Conservation (phyloP, 2,113 vertebrate species). For the Corythornis cristatus region DNA sequence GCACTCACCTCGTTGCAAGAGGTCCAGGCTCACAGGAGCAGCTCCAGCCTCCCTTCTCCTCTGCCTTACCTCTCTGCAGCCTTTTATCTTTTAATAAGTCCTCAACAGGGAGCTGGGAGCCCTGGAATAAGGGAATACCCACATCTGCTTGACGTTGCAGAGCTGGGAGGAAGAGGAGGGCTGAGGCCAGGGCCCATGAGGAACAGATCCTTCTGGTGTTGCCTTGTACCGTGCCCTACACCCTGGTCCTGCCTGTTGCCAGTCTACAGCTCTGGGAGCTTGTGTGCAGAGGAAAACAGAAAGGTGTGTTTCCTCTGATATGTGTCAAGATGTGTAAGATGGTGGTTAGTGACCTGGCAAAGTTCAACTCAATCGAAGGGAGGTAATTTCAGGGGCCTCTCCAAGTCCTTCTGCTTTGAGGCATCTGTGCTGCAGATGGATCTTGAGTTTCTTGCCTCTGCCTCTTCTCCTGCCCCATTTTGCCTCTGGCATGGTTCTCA, state of each 20-base stretch:
- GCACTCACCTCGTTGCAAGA: fast-evolving
- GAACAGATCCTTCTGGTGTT: neutral
- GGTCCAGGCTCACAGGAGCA: neutral
- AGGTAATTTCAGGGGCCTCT: no score
- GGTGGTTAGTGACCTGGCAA: neutral
- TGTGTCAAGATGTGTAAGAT: neutral
- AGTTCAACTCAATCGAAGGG: neutral
- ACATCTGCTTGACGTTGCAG: neutral
- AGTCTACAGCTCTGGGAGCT: neutral
- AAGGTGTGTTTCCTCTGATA: neutral
- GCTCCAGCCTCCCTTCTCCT: neutral
- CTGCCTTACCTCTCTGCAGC: neutral
- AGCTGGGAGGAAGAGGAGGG: neutral
- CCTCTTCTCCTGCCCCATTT: neutral
- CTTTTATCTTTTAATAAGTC: neutral
- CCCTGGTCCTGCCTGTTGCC: neutral
- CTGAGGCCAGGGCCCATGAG: fast-evolving
- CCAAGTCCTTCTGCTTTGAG: neutral
- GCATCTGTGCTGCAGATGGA: neutral
- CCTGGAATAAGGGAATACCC: neutral
- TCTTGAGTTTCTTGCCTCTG: neutral
- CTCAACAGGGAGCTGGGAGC: neutral
- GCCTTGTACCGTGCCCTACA: fast-evolving
- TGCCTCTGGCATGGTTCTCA: neutral
- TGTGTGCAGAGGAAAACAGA: neutral